Percentiles rank a stretch among this genome's conserved stretches.
Conservation (phyloP, 1,140 invertebrate species). For the Periplaneta americana region DNA sequence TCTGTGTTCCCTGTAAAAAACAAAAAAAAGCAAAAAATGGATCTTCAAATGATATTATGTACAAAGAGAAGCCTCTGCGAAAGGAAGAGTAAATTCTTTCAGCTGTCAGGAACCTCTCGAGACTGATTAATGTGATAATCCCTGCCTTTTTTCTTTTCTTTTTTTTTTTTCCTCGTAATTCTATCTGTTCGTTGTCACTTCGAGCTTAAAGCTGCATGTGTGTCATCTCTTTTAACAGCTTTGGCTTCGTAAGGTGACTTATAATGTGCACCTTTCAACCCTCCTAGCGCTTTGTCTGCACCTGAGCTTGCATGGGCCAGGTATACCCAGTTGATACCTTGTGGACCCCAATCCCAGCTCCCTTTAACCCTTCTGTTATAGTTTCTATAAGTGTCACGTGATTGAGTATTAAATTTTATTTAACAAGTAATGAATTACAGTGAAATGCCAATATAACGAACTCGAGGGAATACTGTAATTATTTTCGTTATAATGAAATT, state of each 20-base stretch:
- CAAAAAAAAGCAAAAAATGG: not conserved
- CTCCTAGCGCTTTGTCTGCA: constrained; percentile 3
- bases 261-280: not conserved
- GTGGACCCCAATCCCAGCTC: constrained; percentile 1
- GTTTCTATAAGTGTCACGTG: too few relatives aligned
- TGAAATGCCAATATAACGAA: too few relatives aligned
- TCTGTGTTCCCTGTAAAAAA: not conserved
- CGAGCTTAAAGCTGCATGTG: not conserved
- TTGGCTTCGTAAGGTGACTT: constrained; percentile 7
- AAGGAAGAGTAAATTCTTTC: not conserved
- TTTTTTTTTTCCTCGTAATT: not conserved
- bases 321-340: constrained; percentile 16
- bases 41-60: not conserved
- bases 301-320: constrained; percentile 20
- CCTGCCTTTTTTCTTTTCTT: not conserved
- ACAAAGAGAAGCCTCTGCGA: not conserved
- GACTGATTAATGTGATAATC: not conserved
- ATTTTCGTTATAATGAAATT: too few relatives aligned
- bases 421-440: too few relatives aligned
- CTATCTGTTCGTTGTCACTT: not conserved
- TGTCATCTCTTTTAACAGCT: constrained; percentile 3
- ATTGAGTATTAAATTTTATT: too few relatives aligned
- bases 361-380: too few relatives aligned
- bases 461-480: too few relatives aligned
- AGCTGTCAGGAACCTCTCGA: not conserved